Base-by-base conservation (phyloP, 2,888 invertebrate genomes). In the Allacma fusca region DNA sequence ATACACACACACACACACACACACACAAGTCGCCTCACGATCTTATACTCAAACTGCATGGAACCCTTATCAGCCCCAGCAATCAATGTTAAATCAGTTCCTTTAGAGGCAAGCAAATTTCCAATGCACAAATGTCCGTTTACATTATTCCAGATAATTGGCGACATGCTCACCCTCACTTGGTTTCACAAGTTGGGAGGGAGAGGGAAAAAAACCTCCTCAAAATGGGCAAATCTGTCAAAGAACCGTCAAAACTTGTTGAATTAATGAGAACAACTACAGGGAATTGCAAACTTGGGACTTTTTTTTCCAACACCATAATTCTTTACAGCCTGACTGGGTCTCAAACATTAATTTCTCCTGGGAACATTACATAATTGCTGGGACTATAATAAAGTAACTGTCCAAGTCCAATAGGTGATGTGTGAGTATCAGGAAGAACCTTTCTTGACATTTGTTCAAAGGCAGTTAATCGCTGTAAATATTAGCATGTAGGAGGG, bases 211-310 rank as follows among this genome's bases (percentile, higher is more conserved):
- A 50, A 50, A 50, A 50, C 19, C 16, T 2, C 2, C 19, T n/a
- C 50, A 65, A 65, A 62, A 65, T 28, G 65, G 65, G 65, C 26
- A 65, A 65, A 65, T 65, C 65, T 65, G 65, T 65, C 65, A 65
- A 65, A 65, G 28, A 19, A 12, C 16, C 50, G 50, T 50, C 50
- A 50, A 50, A 50, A 19, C 50, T 50, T 50, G 50, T 16, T 50
- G 50, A 50, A 50, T 50, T 50, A 50, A 50, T 50, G 50, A n/a
- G 50, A 50, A 50, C 50, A 50, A 50, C 19, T 50, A 16, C 19
- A 50, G 16, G 50, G 50, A 50, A 12, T 50, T 50, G n/a, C 16
- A 12, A 2, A 50, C 50, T 19, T 12, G 7, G 2, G 16, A 50
- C n/a, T 16, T 19, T 50, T n/a, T n/a, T n/a, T 50, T 50, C 16